Base-by-base conservation (phyloP, 2,888 invertebrate species). In the Bibio marci region DNA sequence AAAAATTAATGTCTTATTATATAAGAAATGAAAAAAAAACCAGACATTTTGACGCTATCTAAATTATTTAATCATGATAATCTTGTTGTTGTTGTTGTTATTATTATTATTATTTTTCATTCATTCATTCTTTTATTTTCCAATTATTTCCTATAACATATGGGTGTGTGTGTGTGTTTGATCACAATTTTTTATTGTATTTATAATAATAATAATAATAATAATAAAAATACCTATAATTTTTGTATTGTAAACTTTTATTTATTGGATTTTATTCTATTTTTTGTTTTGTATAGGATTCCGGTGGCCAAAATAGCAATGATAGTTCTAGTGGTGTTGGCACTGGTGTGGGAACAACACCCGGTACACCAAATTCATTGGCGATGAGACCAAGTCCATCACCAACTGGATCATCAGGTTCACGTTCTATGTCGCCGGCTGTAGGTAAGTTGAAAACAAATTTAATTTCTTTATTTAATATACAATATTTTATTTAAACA, bases 361-460 rank as follows among this genome's bases (percentile, higher is more conserved):
- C 61, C 25, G 61, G 61, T 39, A 62, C 76, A 49, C 76, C 78
- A 50, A 77, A 76, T 64, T 75, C 76, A 48, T 75, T 76, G 66
- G 75, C 74, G 61, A 76, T 87, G 81, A 80, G 87, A 66, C 88
- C 88, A 50, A 87, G 86, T 59, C 88, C 88, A 52, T 88, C 87
- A 58, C 88, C 88, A 54, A 88, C 88, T 58, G 87, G 88, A 63
- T 87, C 86, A 55, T 83, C 83, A 57, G 86, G 87, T 62, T 91
- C 92, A 55, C 79, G 92, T 69, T 92, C 92, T 66, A 91, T 92
- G 85, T 92, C 94, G 65, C 92, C 94, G 57, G 91, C 91, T 69
- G 87, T 90, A 66, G 88, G 88, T 88, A 60, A 71, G 85, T 74
- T n/a, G n/a, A n/a, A n/a, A n/a, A n/a, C n/a, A 47, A 30, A 30